Evolutionary conservation across 2,113 vertebrate genomes (phyloP), one percentile per base, ranked within the genome.

Genomic region (Madoqua kirkii): DNA sequence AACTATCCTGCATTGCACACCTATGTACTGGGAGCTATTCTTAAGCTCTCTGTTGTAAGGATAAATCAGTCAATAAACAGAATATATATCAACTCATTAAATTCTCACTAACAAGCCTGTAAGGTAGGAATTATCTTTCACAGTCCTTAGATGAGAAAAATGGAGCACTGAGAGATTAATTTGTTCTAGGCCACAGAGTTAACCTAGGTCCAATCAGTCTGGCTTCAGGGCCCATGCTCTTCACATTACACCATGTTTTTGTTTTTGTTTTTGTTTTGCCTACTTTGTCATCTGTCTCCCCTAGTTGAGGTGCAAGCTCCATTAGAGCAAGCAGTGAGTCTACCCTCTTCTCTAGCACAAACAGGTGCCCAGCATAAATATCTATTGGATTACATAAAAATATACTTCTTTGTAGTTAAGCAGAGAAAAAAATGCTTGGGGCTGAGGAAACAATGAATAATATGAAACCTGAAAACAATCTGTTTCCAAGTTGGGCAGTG

Each of bases 341-440:
- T 40, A 27, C 16, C 88, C 12, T 11, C 36, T 93, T 64, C 21
- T 52, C 21, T 48, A 82, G 78, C 84, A 40, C 45, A 52, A 27
- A 43, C 23, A 43, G 43, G 21, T 78, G 23, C 67, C 27, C 79
- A 43, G 33, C 52, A 62, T 85, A 76, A 76, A 40, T 78, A 91
- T 83, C 76, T 91, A 71, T 23, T 95, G 36, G 16, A 67, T 85
- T 94, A 91, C 60, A 90, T 81, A 94, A 67, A 92, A 96, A 88
- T 82, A 67, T 12, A 57, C 31, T 36, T 84, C n/a, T 93, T 96
- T 71, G 1, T 43, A n/a, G 33, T 71, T 87, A 79, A 90, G 60
- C 50, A 36, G 33, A 94, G 60, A 15, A 43, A 89, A 43, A 90
- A 21, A 16, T 86, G 59, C 87, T 83, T 78, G 11, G 67, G 55